Evolutionary conservation across 35 echinoderm and acorn worm species (phyloP).

Genomic region (Diadema setosum): DNA sequence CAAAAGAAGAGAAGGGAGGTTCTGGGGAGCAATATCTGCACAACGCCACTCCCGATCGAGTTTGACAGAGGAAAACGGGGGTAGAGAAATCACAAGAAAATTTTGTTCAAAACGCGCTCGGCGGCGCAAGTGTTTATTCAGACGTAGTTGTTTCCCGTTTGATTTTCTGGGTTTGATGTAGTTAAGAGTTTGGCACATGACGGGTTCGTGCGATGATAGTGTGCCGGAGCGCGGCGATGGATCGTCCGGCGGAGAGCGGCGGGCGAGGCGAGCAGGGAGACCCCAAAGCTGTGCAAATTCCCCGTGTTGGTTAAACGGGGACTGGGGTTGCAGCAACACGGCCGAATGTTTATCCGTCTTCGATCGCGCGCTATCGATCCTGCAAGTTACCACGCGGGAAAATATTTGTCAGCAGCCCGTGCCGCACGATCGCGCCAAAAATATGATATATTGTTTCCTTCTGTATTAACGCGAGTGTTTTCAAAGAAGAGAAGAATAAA

Average conservation of each 20-base stretch:
- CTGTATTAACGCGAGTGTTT: not conserved
- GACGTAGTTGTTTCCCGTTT: conserved; percentile 24
- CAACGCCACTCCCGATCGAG: not conserved
- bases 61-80: not conserved
- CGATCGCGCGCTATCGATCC: not conserved
- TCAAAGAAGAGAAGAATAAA: not conserved
- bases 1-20: not conserved
- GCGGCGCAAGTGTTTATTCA: not conserved
- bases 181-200: conserved; percentile 1
- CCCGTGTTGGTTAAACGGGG: not conserved
- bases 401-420: not conserved
- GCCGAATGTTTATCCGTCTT: conserved; percentile 7
- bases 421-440: not conserved
- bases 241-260: not conserved
- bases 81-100: not conserved
- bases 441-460: conserved; percentile 12
- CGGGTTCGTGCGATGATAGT: not conserved
- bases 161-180: conserved; percentile 16
- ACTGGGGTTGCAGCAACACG: not conserved
- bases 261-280: not conserved
- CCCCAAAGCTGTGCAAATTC: conserved; percentile 24
- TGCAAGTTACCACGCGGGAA: not conserved
- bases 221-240: not conserved
- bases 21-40: conserved; percentile 8
- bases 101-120: not conserved